These are phyloP conservation scores for Choristoneura fumiferana DNA, from an alignment of 1,140 invertebrate species.

Conservation along the genomic window DNA sequence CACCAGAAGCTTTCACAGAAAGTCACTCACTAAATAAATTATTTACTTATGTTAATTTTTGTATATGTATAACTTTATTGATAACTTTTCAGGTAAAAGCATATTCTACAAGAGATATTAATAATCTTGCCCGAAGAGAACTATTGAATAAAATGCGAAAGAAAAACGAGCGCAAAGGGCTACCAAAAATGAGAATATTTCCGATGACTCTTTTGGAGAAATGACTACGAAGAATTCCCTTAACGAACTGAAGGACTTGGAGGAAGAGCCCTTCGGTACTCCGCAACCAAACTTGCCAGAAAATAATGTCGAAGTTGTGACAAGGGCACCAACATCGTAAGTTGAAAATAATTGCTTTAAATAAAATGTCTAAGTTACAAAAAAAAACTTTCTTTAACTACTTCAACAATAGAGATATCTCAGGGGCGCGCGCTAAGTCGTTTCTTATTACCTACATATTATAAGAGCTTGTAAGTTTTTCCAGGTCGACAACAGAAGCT, in stretches of 20 bases:
- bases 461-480: constrained; percentile 5
- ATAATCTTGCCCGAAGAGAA: constrained; percentile 56
- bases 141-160: constrained; percentile 39
- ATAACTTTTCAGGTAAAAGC: constrained; percentile 56
- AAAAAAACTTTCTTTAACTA: too few relatives aligned
- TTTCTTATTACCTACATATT: too few relatives aligned
- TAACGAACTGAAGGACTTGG: constrained; percentile 53
- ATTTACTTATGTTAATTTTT: too few relatives aligned
- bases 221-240: constrained; percentile 45
- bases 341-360: constrained; percentile 23
- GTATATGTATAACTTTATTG: too few relatives aligned
- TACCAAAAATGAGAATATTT: constrained; percentile 34
- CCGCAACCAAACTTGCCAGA: constrained; percentile 49
- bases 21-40: too few relatives aligned
- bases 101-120: constrained; percentile 62
- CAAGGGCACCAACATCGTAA: constrained; percentile 48
- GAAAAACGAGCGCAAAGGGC: constrained; percentile 51
- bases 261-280: constrained; percentile 60
- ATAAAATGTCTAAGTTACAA: too few relatives aligned
- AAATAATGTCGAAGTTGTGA: constrained; percentile 60
- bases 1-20: too few relatives aligned
- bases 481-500: constrained; percentile 36
- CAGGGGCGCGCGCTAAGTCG: too few relatives aligned
- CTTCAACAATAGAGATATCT: too few relatives aligned
- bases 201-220: constrained; percentile 37